Evolutionary conservation across 2,797 vertebrate genomes (phyloP).

Genomic region (Gymnocypris eckloni): DNA sequence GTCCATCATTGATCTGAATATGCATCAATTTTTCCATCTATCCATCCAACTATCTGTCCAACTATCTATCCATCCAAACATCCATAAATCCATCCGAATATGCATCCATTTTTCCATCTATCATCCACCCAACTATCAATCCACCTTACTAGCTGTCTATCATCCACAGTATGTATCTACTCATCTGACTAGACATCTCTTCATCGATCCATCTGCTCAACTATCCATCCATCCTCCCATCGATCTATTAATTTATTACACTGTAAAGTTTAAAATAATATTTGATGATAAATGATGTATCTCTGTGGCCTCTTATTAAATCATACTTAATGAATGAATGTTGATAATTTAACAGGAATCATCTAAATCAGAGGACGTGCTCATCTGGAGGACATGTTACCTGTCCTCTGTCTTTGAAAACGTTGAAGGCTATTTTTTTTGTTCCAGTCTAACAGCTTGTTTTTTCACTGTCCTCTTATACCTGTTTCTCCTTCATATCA

Average conservation of each 20-base stretch:
- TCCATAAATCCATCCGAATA: neutral
- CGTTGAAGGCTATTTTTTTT: conserved; percentile 39
- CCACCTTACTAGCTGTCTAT: neutral
- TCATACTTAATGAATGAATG: conserved; percentile 4
- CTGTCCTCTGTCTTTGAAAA: conserved; percentile 17
- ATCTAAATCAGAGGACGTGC: neutral
- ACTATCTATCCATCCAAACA: neutral
- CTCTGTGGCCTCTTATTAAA: conserved; percentile 4
- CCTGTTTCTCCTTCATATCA: neutral
- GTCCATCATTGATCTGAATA: neutral
- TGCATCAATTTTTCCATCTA: neutral
- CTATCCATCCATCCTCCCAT: neutral
- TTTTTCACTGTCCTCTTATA: conserved; percentile 22
- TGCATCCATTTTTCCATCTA: neutral
- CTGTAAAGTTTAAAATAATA: neutral
- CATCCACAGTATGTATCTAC: neutral
- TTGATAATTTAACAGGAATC: conserved; percentile 14
- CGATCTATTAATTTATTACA: neutral
- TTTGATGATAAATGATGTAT: neutral
- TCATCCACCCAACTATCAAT: neutral
- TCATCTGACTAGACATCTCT: neutral
- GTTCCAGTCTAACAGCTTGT: conserved; percentile 13
- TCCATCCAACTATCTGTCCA: too few species aligned
- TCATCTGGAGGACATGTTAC: conserved; percentile 18
- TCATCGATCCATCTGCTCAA: neutral